phyloP scores from a whole-genome alignment of 2,888 invertebrate genomes.

The Troilus luridus region DNA sequence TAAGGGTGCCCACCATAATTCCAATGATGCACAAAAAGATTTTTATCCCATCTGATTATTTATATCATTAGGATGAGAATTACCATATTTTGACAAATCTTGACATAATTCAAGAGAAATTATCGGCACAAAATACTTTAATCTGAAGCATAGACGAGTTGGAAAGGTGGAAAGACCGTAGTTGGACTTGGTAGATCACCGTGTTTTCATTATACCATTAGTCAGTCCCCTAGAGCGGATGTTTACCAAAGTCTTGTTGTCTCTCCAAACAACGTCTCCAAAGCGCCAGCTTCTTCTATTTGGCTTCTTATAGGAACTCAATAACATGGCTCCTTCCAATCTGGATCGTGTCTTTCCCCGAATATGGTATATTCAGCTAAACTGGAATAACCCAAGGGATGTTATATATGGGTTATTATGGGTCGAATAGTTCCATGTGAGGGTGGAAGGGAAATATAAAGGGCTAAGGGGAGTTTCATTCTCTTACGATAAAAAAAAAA shows the following conservation, averaged over 20 bases:
- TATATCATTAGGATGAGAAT: neutral
- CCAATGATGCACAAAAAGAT: neutral
- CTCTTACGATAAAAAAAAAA: neutral
- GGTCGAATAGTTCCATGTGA: neutral
- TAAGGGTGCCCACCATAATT: no score
- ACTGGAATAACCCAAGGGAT: neutral
- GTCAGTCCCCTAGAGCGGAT: slow-evolving; percentile 36
- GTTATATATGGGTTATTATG: neutral
- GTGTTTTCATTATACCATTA: slow-evolving; percentile 32
- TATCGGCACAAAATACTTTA: neutral
- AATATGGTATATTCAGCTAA: neutral
- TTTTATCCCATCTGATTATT: neutral
- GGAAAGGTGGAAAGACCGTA: neutral
- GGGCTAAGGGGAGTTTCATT: neutral
- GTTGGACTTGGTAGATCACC: neutral
- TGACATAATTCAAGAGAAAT: neutral
- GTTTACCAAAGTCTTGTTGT: slow-evolving; percentile 21
- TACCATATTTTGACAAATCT: neutral
- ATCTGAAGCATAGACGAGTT: neutral
- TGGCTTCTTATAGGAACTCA: neutral
- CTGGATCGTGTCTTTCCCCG: neutral
- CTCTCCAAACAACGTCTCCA: slow-evolving; percentile 20
- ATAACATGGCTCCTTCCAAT: neutral
- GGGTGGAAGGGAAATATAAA: neutral
- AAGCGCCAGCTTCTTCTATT: slow-evolving; percentile 40